Percentiles rank a stretch among this genome's conserved stretches.
Conservation (phyloP, 1,140 invertebrate species). For the Sminthurides bifidus region DNA sequence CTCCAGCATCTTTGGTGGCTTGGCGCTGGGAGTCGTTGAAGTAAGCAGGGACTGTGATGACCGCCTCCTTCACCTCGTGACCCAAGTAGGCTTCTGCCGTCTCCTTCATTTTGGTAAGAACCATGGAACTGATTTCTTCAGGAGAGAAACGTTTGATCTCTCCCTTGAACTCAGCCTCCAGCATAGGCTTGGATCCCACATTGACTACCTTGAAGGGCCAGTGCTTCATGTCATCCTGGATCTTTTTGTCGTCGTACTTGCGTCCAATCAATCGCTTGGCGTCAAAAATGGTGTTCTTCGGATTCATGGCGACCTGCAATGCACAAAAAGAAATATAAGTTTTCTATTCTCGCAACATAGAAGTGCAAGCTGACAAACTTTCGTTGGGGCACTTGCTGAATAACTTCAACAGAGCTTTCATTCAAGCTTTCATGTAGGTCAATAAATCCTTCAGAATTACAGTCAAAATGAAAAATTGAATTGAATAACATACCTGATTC, state of each 20-base stretch:
- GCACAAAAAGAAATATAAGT: background rate
- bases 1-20: conserved; percentile 42
- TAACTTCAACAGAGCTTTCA: no score
- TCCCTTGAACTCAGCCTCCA: conserved; percentile 43
- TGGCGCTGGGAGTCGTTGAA: no score
- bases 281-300: conserved; percentile 62
- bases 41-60: conserved; percentile 49
- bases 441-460: background rate
- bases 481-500: conserved; percentile 46
- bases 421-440: background rate
- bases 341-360: background rate
- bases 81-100: conserved; percentile 45
- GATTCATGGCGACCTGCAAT: conserved; percentile 49
- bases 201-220: conserved; percentile 42
- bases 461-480: background rate
- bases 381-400: background rate
- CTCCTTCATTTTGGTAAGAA: no score
- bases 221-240: conserved; percentile 45
- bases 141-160: conserved; percentile 43
- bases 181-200: conserved; percentile 38
- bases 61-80: conserved; percentile 38
- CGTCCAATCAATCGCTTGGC: conserved; percentile 45
- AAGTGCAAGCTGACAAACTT: background rate
- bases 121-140: conserved; percentile 47
- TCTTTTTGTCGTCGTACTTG: conserved; percentile 42